These are phyloP conservation scores for Bothrops jararaca DNA, from an alignment of 2,113 vertebrate genomes.

Conservation along the genomic window DNA sequence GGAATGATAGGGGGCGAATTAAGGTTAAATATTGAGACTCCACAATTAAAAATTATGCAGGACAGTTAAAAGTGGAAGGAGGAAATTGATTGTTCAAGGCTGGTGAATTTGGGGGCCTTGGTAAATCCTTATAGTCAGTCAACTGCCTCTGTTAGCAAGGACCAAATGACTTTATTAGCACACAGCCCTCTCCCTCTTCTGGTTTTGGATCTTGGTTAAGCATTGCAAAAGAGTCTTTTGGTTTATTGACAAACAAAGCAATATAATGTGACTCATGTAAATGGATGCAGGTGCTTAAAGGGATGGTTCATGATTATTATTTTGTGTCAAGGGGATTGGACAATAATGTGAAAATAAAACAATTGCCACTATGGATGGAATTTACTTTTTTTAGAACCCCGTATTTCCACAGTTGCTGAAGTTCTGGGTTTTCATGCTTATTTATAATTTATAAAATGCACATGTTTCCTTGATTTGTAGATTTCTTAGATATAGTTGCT, in stretches of 20 bases:
- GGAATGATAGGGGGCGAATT: background rate
- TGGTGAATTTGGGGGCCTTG: background rate
- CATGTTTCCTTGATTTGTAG: background rate
- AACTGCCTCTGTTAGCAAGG: background rate
- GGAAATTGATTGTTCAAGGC: background rate
- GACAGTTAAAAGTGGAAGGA: background rate
- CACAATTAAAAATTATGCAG: background rate
- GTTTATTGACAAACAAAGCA: background rate
- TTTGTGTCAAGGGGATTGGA: background rate
- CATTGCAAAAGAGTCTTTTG: background rate
- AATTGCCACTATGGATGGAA: background rate
- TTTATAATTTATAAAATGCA: background rate
- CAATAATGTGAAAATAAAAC: background rate
- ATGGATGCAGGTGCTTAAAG: background rate
- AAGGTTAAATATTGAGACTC: background rate
- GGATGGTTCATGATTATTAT: background rate
- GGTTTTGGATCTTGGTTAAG: background rate
- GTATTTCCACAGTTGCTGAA: background rate
- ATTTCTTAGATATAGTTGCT: background rate
- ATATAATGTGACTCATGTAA: slow-evolving; percentile 2
- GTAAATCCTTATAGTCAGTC: background rate
- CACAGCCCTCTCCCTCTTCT: background rate
- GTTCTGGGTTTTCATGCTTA: background rate
- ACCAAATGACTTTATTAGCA: background rate
- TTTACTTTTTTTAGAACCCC: background rate